phyloP scores from a whole-genome alignment of 1,140 invertebrate species.

The Wiebesia pumilae region DNA sequence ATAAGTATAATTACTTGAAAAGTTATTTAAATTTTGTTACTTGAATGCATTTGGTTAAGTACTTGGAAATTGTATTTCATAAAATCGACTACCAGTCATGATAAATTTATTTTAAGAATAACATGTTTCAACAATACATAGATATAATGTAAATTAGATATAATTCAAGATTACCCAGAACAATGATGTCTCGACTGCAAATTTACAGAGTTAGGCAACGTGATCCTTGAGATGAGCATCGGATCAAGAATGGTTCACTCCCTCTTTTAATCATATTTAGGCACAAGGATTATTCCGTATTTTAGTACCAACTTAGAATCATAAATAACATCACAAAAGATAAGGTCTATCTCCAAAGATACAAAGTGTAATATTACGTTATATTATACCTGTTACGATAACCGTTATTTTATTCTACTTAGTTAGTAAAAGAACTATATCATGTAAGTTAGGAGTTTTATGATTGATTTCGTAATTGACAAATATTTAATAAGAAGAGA shows the following conservation, averaged over 20 bases:
- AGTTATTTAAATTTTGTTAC: too few relatives aligned
- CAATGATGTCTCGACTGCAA: not conserved
- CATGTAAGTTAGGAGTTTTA: too few relatives aligned
- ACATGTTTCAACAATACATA: not conserved
- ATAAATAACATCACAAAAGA: not conserved
- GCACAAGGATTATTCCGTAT: not conserved
- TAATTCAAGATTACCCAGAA: not conserved
- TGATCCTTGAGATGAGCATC: not conserved
- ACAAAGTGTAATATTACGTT: not conserved
- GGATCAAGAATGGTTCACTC: not conserved
- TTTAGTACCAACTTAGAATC: not conserved
- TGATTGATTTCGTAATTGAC: too few relatives aligned
- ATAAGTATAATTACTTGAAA: not conserved
- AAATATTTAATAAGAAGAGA: too few relatives aligned
- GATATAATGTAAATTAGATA: not conserved
- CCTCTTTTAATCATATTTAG: not conserved
- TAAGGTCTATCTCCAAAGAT: not conserved
- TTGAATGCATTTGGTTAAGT: too few relatives aligned
- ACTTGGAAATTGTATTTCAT: too few relatives aligned
- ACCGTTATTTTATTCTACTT: not conserved
- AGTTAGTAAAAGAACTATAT: too few relatives aligned
- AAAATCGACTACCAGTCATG: too few relatives aligned
- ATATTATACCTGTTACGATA: too few relatives aligned
- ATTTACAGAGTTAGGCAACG: not conserved
- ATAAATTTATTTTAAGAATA: not conserved